Evolutionary conservation across 30 jellyfish, hydroid and myxozoan species (phyloP), one percentile per base, ranked within the genome.

Genomic region (Haliclystus octoradiatus): DNA sequence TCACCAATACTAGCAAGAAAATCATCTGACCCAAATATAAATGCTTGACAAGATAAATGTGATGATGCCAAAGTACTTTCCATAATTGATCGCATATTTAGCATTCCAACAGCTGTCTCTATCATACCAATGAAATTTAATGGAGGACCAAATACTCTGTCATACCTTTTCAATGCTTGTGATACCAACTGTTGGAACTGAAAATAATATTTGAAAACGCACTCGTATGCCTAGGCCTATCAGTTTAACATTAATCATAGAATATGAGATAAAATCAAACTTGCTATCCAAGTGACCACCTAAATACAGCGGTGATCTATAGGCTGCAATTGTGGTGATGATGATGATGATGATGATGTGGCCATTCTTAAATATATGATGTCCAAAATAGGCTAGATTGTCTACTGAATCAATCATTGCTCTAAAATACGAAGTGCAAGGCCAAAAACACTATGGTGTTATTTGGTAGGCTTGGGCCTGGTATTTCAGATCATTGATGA

Each of bases 21-120:
- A 31, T 90, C 98, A 73, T 90, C 98, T 0, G 98, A 74, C 2
- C 98, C 98, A 81, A 90, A 80, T 0, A 90, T 94, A 49, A 83
- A 71, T 2, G 95, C 82, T 57, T 90, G 93, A 31, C 81, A 25
- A 34, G 63, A 65, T 72, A 90, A 88, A 0, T 26, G 35, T 14
- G 53, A 63, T 3, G 31, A 28, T 65, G 28, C 63, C 24, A 65
- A 57, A 5, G 92, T 81, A 25, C 78, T 80, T 64, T 90, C 95
- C 69, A 81, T 51, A 24, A 90, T 82, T 22, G 72, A 25, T 40
- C 95, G 74, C 71, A 72, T 52, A 69, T 90, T 76, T 51, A 90
- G 52, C 14, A 90, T 31, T 0, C 95, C 95, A 67, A 77, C 78
- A 35, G 98, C 86, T 25, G 94, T 81, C 51, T 90, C 98, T 29